These are phyloP conservation scores for Sebastes jordani DNA, from an alignment of 2,797 vertebrate genomes.

Conservation along the genomic window DNA sequence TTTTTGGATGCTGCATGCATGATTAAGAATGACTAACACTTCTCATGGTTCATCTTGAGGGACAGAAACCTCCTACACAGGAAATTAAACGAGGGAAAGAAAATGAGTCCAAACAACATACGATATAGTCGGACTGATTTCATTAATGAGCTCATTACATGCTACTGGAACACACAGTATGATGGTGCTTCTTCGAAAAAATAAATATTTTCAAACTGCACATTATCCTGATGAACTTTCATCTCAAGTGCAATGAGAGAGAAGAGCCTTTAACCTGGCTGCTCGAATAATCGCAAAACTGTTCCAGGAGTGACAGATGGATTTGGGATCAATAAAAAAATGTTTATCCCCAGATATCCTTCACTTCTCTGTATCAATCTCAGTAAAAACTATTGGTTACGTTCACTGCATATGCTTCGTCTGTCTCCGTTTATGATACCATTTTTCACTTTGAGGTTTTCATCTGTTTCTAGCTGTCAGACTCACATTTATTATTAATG, in stretches of 20 bases:
- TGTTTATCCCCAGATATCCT: neutral
- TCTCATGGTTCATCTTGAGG: neutral
- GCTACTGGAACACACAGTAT: neutral
- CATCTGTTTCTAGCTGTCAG: neutral
- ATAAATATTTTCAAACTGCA: neutral
- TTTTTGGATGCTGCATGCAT: neutral
- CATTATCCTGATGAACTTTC: neutral
- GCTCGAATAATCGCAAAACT: neutral
- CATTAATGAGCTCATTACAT: slow-evolving; percentile 5
- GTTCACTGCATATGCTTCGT: neutral
- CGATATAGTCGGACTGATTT: neutral
- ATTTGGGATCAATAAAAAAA: slow-evolving; percentile 7
- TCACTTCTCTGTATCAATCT: neutral
- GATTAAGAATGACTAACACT: neutral
- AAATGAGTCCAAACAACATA: neutral
- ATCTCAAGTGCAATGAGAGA: neutral
- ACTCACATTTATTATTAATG: neutral
- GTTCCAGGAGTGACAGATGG: neutral
- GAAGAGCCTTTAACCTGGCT: neutral
- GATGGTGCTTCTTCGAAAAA: neutral
- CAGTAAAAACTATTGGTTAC: neutral
- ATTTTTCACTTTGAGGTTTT: neutral
- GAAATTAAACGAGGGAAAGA: neutral
- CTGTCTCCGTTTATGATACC: neutral
- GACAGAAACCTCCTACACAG: neutral